Evolutionary conservation across 64 coral and sea anemone species (phyloP), one percentile per base, ranked within the genome.

Genomic region (Anthopleura sola): DNA sequence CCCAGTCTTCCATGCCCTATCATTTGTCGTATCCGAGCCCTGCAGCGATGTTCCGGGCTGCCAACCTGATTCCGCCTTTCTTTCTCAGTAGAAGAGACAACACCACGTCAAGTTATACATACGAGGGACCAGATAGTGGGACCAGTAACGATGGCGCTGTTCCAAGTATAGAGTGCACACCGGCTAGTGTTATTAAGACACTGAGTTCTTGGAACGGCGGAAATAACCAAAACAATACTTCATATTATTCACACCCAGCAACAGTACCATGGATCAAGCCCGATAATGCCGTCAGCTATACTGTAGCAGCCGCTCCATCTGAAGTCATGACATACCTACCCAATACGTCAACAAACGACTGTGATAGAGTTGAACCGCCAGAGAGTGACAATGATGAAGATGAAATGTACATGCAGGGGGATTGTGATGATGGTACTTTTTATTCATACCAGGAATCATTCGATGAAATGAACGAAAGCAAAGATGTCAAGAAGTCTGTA

Each of bases 21-120:
- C 66, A 71, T 34, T 15, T 24, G 37, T 12, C 78, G 78, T 83
- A 83, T 60, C 82, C 82, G 8, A 83, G 17, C 29, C 49, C 55
- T 23, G 55, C 82, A 6, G 82, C 49, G 9, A 83, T 83, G 82
- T 83, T 83, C 82, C 82, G 50, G 12, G 82, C 82, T 31, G 82
- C 82, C 15, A 83, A 83, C 17, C 82, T 83, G 0, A 83, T 83
- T 14, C 82, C 51, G 1, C 39, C 55, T 57, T 36, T 60, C 66
- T 71, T 12, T 71, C 29, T 71, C 9, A 68, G 24, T 14, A 71
- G 28, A 32, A 71, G 28, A 71, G 66, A 71, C 12, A 71, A 34
- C 15, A 28, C 66, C 29, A 32, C 29, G 13, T 3, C 29, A 32
- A 28, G 5, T 15, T 71, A 15, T 5, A 32, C 26, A 15, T 13